Base-by-base conservation (phyloP, 2,797 vertebrate species). In the Ptychadena robeensis region DNA sequence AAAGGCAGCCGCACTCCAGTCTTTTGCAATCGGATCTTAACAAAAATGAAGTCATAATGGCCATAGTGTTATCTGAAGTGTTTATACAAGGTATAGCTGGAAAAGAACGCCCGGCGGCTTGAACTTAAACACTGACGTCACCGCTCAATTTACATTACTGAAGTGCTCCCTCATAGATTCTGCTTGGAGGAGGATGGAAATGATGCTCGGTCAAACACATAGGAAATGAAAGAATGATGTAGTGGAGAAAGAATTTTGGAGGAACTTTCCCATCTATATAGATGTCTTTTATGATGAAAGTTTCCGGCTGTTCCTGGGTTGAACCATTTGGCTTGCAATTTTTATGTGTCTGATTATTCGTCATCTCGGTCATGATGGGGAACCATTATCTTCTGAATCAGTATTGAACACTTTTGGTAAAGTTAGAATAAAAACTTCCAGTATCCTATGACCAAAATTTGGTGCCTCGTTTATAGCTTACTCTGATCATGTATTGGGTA, bases 21-120 rank as follows among this genome's bases (percentile, higher is more conserved):
- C 27, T 44, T 32, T 14, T 77, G 74, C 64, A 77, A 77, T 66
- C 74, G 5, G 63, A 77, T 34, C 37, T 4, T 32, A 65, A 34
- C 2, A 66, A 76, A 74, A 48, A 22, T 18, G 59, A 66, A 63
- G 37, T 32, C 22, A 65, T 31, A 30, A 22, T 18, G 37, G 37
- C 0, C 72, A 30, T 35, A 15, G 15, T 18, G 25, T 35, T 37
- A 28, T 37, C 72, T 28, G 34, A 40, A 40, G 57, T 75, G 59
- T 75, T 75, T 40, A 75, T 27, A 31, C 64, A 75, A 28, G 12
- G 72, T 74, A 59, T 27, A 37, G 32, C 59, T 64, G 73, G 61
- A 25, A 65, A 28, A 35, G 11, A 38, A 40, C 59, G 1, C 6
- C 25, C 9, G 2, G 28, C 63, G 8, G 38, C 63, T 38, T 66